Evolutionary conservation across 2,797 vertebrate genomes (phyloP).

Genomic region (Rallus crepitans): DNA sequence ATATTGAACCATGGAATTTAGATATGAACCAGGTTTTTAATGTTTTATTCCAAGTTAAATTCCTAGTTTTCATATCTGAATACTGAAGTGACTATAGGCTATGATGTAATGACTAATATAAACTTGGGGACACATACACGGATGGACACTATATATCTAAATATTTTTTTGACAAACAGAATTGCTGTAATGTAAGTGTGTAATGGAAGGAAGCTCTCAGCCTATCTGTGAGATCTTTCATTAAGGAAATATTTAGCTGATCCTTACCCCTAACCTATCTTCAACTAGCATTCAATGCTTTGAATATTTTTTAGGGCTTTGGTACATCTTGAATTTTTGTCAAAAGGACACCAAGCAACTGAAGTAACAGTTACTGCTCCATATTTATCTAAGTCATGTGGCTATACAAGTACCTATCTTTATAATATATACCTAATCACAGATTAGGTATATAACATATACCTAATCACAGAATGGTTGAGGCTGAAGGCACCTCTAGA

Average conservation of each 20-base stretch:
- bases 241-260: neutral
- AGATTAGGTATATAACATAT: too few species aligned
- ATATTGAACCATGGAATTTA: neutral
- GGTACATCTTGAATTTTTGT: neutral
- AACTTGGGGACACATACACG: neutral
- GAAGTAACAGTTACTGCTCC: neutral
- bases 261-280: neutral
- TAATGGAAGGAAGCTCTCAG: neutral
- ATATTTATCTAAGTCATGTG: neutral
- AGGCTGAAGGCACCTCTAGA: neutral
- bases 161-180: neutral
- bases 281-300: neutral
- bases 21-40: neutral
- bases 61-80: neutral
- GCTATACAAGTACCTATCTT: neutral
- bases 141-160: neutral
- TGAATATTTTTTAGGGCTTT: neutral
- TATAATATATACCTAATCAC: neutral
- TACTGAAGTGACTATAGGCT: neutral
- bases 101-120: neutral
- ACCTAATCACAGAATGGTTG: neutral
- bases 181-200: neutral
- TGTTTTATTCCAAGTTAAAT: neutral
- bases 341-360: neutral
- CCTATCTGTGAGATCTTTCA: neutral